Evolutionary conservation across 2,888 invertebrate species (phyloP).

Genomic region (Apotomis turbidana): DNA sequence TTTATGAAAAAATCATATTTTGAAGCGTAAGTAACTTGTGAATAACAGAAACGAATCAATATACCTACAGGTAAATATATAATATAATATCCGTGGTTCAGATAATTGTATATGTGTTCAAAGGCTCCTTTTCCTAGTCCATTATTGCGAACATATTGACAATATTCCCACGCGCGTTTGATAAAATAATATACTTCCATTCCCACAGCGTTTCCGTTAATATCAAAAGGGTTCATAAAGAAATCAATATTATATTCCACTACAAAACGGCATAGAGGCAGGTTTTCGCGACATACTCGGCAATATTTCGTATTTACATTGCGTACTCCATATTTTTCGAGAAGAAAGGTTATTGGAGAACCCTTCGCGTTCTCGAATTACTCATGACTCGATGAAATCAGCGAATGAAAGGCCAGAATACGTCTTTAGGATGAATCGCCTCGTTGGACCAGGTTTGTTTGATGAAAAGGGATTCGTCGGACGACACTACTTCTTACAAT

Average conservation of each 20-base stretch:
- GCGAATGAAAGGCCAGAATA: constrained; percentile 20
- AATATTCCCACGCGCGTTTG: background rate
- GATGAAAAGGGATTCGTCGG: background rate
- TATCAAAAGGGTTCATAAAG: background rate
- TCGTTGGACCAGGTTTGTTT: background rate
- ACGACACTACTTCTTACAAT: background rate
- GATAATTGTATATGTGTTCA: background rate
- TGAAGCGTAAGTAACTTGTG: background rate
- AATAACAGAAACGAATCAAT: too few species aligned
- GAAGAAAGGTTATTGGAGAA: constrained; percentile 24
- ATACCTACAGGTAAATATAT: background rate
- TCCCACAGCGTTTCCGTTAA: background rate
- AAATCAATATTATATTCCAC: background rate
- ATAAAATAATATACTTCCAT: background rate
- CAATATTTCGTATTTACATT: constrained; percentile 24
- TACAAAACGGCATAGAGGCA: background rate
- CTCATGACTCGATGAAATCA: constrained; percentile 26
- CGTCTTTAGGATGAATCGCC: constrained; percentile 3
- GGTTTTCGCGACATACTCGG: background rate
- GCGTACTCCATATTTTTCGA: constrained; percentile 19
- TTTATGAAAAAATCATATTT: too few species aligned
- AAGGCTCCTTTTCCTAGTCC: background rate
- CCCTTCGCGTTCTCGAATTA: constrained; percentile 19
- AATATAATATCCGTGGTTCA: background rate
- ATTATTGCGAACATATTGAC: background rate